Base-by-base conservation (phyloP, 2,113 vertebrate genomes). In the Mesitornis unicolor region DNA sequence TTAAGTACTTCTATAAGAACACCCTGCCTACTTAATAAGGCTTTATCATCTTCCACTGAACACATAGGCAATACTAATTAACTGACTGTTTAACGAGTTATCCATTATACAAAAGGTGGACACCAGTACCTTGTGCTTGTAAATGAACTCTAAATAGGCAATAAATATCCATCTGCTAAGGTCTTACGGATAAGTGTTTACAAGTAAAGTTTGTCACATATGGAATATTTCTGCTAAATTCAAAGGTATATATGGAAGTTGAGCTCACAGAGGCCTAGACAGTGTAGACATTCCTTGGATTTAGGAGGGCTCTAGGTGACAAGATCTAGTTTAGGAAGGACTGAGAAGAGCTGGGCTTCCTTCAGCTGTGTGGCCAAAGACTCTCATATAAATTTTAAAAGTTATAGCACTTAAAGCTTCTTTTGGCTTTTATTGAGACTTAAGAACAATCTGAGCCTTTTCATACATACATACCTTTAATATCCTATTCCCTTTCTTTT, bases 51-150 rank as follows among this genome's bases (percentile, higher is more conserved):
- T 71, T 74, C 25, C n/a, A 57, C 36, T 77, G 25, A 68, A 68
- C 21, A 42, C 16, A 36, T 2, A 51, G 12, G 21, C 53, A 79
- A 75, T 20, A 11, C 2, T 40, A 75, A 70, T 50, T 59, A 42
- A 43, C 9, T 36, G 7, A 22, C 17, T 43, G 7, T 60, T 71
- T 67, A 61, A 84, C 22, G 7, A 36, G 12, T 43, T 31, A 89
- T 59, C 19, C 0, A 0, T 29, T 71, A 38, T 1, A 38, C 33
- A 50, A 63, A 89, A 63, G 4, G 11, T 50, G 15, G 24, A 29
- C 7, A 43, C 1, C 7, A 29, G 16, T 48, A 71, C 21, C 7
- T 77, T 47, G 5, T 51, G 14, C 13, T 61, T 76, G 7, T 22
- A 80, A 64, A 42, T 42, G 65, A 85, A 31, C 9, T 53, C 35